A percentile compares a stretch with the other conserved stretches of the same genome.
Conservation (phyloP, 2,888 invertebrate species). For the Heliconius aoede region DNA sequence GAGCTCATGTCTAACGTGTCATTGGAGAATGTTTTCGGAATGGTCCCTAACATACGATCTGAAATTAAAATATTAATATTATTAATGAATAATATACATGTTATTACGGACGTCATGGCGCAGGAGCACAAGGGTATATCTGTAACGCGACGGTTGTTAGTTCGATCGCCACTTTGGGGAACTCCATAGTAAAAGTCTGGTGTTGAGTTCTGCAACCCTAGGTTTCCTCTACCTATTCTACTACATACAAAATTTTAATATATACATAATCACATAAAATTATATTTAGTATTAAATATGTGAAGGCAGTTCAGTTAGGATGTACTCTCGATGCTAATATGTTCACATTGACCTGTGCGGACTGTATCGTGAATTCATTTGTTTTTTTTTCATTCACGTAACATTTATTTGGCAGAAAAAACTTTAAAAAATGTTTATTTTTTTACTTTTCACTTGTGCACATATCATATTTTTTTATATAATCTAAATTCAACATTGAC, state of each 20-base stretch:
- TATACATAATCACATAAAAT: not conserved
- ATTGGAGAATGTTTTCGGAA: constrained; percentile 83
- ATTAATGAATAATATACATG: not conserved
- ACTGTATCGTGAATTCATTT: not conserved
- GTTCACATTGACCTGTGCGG: not conserved
- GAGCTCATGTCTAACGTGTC: constrained; percentile 85
- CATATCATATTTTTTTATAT: too few relatives aligned
- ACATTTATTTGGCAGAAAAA: not conserved
- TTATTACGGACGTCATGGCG: too few relatives aligned
- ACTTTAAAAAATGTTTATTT: too few relatives aligned
- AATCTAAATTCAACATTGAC: too few relatives aligned
- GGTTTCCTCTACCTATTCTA: too few relatives aligned
- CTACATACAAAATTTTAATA: too few relatives aligned
- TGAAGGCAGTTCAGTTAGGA: not conserved
- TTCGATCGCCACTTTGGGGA: too few relatives aligned
- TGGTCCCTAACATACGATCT: constrained; percentile 80
- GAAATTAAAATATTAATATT: constrained; percentile 49
- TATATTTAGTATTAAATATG: not conserved
- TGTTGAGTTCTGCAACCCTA: too few relatives aligned
- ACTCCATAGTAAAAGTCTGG: too few relatives aligned
- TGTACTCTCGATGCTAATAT: not conserved
- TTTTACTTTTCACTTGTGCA: too few relatives aligned
- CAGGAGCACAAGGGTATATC: too few relatives aligned
- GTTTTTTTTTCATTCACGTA: not conserved
- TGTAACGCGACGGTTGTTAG: too few relatives aligned